Evolutionary conservation across 2,113 vertebrate species (phyloP).

Genomic region (Mobula birostris): DNA sequence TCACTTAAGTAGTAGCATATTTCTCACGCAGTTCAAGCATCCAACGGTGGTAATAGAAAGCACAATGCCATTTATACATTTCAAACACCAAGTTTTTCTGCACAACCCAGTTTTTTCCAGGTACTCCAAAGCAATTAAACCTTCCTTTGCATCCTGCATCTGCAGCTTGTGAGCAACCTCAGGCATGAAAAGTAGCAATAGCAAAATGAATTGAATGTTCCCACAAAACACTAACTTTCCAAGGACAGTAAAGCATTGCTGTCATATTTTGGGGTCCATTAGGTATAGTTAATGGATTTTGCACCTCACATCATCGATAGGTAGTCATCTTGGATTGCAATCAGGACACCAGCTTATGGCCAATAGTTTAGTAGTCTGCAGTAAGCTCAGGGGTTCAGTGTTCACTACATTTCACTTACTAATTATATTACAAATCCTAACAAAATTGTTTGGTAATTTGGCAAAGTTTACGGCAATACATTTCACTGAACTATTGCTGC

Average conservation of each 20-base stretch:
- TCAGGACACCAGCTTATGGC: not conserved
- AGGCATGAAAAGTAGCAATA: not conserved
- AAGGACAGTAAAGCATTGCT: not conserved
- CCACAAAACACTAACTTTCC: not conserved
- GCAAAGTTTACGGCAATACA: not conserved
- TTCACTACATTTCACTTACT: not conserved
- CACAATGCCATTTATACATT: not conserved
- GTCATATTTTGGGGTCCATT: not conserved
- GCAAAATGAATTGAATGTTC: not conserved
- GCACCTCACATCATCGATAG: not conserved
- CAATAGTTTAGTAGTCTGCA: not conserved
- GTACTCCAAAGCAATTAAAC: not conserved
- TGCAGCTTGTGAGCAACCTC: not conserved
- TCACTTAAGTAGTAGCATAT: not conserved
- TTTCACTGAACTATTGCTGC: not conserved
- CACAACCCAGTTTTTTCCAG: not conserved
- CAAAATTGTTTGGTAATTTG: not conserved
- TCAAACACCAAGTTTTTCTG: not conserved
- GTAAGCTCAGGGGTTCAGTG: not conserved
- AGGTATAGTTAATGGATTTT: not conserved
- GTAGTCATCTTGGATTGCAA: not conserved
- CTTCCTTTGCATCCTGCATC: not conserved
- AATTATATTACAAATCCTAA: not conserved
- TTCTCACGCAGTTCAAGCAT: not conserved
- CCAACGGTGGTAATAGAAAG: not conserved